Evolutionary conservation across 2,888 invertebrate species (phyloP).

Genomic region (Euclidia mi): DNA sequence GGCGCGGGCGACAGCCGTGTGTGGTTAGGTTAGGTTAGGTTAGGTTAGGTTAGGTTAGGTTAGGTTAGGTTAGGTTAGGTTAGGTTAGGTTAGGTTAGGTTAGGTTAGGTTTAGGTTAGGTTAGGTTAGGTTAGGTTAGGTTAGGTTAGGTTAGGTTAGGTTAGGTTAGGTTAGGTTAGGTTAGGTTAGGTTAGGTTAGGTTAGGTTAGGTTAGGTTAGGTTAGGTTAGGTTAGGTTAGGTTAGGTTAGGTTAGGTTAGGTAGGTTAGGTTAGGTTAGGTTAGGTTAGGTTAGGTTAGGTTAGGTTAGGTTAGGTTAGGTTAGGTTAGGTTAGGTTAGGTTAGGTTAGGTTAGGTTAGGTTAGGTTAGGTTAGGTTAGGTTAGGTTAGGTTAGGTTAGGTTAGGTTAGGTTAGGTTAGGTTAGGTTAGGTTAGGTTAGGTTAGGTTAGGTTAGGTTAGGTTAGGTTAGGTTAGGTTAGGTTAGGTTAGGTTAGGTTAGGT

Average conservation of each 20-base stretch:
- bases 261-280: conserved; percentile 32
- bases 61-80: conserved; percentile 30
- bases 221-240: conserved; percentile 30
- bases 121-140: conserved; percentile 30
- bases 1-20: no score
- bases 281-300: conserved; percentile 31
- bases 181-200: conserved; percentile 28
- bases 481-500: no score
- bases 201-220: conserved; percentile 30
- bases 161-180: conserved; percentile 22
- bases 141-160: conserved; percentile 26
- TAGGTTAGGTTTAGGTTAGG: no score
- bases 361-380: conserved; percentile 42
- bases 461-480: no score
- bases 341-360: conserved; percentile 37
- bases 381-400: conserved; percentile 41
- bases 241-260: no score
- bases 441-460: conserved; percentile 36
- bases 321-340: conserved; percentile 35
- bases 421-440: conserved; percentile 42
- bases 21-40: conserved; percentile 24
- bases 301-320: conserved; percentile 34
- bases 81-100: conserved; percentile 26
- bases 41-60: conserved; percentile 30
- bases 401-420: conserved; percentile 42